Evolutionary conservation across 2,888 invertebrate species (phyloP).

Genomic region (Tetranychus truncatus): DNA sequence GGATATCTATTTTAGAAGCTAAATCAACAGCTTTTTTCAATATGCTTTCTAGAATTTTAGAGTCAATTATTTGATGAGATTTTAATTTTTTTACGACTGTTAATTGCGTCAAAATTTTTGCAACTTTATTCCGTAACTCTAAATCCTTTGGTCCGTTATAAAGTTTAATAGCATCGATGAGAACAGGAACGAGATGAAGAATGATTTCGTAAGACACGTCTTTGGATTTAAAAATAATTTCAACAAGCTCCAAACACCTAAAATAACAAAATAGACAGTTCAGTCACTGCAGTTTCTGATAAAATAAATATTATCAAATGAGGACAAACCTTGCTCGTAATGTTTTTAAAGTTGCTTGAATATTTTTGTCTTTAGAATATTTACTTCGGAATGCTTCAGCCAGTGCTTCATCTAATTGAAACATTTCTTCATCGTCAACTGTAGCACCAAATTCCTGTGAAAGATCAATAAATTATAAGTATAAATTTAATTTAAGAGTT

Average conservation of each 20-base stretch:
- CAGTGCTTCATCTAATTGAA: slow-evolving; percentile 10
- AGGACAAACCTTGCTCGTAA: not conserved
- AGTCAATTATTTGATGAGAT: not conserved
- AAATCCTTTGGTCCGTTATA: not conserved
- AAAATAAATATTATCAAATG: not conserved
- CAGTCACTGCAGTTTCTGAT: no score
- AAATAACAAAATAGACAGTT: no score
- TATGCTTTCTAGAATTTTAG: not conserved
- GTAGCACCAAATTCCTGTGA: not conserved
- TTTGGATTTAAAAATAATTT: not conserved
- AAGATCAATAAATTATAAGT: not conserved
- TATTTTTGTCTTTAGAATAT: not conserved
- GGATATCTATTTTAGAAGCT: not conserved
- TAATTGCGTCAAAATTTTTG: not conserved
- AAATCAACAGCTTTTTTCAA: not conserved
- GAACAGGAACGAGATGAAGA: not conserved
- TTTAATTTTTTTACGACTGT: not conserved
- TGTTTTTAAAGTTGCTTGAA: not conserved
- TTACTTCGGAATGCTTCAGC: slow-evolving; percentile 8
- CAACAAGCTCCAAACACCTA: slow-evolving; percentile 3
- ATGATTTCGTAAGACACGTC: not conserved
- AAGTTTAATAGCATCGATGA: not conserved
- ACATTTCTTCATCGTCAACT: slow-evolving; percentile 11
- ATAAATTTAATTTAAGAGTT: not conserved
- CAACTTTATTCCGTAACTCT: not conserved